Conservation (phyloP, 2,113 vertebrate species). For the Phocoena phocoena region DNA sequence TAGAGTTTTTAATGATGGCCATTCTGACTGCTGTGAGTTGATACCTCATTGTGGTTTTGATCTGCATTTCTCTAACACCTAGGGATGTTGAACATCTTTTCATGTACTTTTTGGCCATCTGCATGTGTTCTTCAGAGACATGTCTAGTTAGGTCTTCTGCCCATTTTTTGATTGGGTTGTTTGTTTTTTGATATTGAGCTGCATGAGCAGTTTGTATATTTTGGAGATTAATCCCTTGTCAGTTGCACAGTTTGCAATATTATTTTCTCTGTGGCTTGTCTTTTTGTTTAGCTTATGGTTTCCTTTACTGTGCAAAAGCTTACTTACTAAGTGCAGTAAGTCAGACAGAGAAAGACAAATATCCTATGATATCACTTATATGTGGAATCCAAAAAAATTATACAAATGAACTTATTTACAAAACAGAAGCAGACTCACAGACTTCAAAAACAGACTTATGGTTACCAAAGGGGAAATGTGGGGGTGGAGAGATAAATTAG, state of each 20-base stretch:
- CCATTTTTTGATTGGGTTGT: not conserved
- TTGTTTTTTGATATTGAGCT: not conserved
- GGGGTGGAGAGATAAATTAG: not conserved
- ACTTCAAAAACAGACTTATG: not conserved
- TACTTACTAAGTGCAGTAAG: not conserved
- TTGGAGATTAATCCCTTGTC: not conserved
- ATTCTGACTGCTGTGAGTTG: not conserved
- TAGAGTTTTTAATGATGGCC: not conserved
- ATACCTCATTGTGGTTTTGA: not conserved
- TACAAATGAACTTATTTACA: not conserved
- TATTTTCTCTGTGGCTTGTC: not conserved
- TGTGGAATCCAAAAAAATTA: not conserved
- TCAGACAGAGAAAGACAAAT: not conserved
- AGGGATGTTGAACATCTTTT: not conserved
- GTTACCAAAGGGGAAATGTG: not conserved
- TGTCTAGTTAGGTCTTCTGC: not conserved
- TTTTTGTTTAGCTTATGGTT: not conserved
- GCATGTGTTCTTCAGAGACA: not conserved
- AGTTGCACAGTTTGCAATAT: not conserved
- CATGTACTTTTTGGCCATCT: not conserved
- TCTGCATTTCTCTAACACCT: not conserved
- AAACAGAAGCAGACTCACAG: not conserved
- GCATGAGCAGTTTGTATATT: not conserved
- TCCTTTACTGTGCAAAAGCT: not conserved
- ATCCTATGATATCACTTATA: not conserved